Evolutionary conservation across 2,888 invertebrate genomes (phyloP), one percentile per base, ranked within the genome.

Genomic region (Calameuta filiformis): DNA sequence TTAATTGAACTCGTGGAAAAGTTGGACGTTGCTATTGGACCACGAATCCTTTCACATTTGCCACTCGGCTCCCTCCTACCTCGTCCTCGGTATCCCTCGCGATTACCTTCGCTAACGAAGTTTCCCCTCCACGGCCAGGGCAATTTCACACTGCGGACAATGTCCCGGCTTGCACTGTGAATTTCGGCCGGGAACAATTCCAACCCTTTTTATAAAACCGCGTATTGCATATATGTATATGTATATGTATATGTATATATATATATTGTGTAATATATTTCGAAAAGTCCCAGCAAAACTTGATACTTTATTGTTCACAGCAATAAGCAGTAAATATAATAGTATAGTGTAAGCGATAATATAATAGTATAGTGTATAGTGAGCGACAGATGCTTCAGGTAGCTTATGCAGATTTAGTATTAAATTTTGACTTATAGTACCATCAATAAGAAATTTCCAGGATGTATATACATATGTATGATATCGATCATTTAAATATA

Each of bases 1-100:
- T 83, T 82, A 81, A 81, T 81, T 76, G 80, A 77, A 79, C 79
- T 79, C 73, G 56, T 56, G 56, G 56, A 56, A 56, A 56, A 56
- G 56, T 56, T 56, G 56, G 56, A 56, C 56, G 56, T 56, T 23
- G 56, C 56, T 23, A 56, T 56, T 56, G 56, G 23, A 23, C 56
- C 23, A 56, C 56, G 56, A 56, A 56, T 56, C 56, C 23, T 56
- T 56, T 56, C 56, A 56, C 56, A 56, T 56, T 56, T 56, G 56
- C 56, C 23, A 56, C 23, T 23, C 56, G 56, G 23, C 56, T 56
- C 56, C 23, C 40, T 56, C 23, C 56, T 56, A 23, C 56, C 23
- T 56, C 56, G 15, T 56, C 2, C 56, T 56, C 23, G 23, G 56
- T 56, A 56, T 56, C 23, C 23, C 23, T 56, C 56, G 23, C 56